A percentile compares a stretch with the other conserved stretches of the same genome.
Evolutionary conservation across 1,140 invertebrate species (phyloP).

Genomic region (Camponotus floridanus): DNA sequence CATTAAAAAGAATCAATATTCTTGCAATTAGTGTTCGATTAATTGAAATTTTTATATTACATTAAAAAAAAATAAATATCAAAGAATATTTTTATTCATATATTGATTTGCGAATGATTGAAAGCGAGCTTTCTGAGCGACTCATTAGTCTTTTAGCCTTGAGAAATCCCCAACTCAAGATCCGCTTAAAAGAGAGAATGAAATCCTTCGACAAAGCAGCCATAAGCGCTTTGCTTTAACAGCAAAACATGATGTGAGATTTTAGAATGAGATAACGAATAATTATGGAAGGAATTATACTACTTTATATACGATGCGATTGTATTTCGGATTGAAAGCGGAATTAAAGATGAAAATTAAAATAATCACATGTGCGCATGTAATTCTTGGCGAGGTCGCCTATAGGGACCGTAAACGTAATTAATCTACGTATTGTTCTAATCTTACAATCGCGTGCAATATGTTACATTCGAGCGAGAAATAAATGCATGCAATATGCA

Average conservation of each 20-base stretch:
- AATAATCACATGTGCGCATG: conserved; percentile 10
- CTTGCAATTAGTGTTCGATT: not conserved
- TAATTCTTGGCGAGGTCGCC: conserved; percentile 35
- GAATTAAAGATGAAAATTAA: conserved; percentile 31
- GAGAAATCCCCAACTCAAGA: not conserved
- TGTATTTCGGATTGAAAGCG: not conserved
- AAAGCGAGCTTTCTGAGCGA: not conserved
- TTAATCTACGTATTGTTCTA: conserved; percentile 42
- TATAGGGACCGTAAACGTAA: conserved; percentile 12
- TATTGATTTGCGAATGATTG: not conserved
- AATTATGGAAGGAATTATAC: conserved; percentile 4
- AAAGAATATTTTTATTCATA: not conserved
- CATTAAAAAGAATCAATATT: not conserved
- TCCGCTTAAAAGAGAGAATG: conserved; percentile 3
- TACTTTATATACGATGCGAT: not conserved
- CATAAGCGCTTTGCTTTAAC: not conserved
- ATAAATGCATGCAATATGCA: conserved; percentile 14
- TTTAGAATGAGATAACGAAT: not conserved
- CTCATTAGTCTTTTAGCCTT: conserved; percentile 21
- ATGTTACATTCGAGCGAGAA: not conserved
- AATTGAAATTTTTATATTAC: not conserved
- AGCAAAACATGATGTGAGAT: not conserved
- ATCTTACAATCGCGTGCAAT: conserved; percentile 42
- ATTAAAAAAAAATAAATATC: not conserved
- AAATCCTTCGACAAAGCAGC: not conserved